Evolutionary conservation across 2,888 invertebrate species (phyloP).

Genomic region (Dorcus parallelipipedus): DNA sequence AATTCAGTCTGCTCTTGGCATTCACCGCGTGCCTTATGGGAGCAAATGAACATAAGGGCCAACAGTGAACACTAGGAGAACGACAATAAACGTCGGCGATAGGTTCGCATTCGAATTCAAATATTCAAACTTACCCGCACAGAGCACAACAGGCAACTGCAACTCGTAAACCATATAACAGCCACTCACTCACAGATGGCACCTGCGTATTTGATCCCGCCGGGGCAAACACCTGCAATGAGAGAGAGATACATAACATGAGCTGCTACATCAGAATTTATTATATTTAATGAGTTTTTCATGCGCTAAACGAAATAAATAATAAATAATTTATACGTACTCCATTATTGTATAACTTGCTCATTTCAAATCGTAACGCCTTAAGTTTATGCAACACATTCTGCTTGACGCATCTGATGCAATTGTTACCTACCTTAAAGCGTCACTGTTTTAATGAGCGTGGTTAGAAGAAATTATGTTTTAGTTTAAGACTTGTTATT

Average conservation of each 20-base stretch:
- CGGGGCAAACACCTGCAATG: too few species aligned
- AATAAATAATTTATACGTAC: too few species aligned
- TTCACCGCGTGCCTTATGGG: slow-evolving; percentile 99
- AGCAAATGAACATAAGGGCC: slow-evolving; percentile 80
- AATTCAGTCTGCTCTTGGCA: slow-evolving; percentile 90
- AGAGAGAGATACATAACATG: too few species aligned
- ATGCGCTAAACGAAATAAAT: too few species aligned
- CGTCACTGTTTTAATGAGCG: too few species aligned
- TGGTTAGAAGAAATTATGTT: too few species aligned
- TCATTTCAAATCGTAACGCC: too few species aligned
- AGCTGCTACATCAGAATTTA: not conserved
- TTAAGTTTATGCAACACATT: too few species aligned
- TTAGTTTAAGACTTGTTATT: too few species aligned
- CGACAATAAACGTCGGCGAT: slow-evolving; percentile 48
- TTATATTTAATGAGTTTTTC: not conserved
- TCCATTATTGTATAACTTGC: too few species aligned
- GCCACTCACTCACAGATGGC: not conserved
- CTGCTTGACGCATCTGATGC: too few species aligned
- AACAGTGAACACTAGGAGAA: slow-evolving; percentile 95
- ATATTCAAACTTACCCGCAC: not conserved
- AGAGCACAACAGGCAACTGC: not conserved
- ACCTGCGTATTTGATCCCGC: not conserved
- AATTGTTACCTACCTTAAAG: too few species aligned
- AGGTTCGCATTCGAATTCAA: not conserved
- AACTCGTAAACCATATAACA: not conserved